Conservation (phyloP, 2,113 vertebrate species). For the Callipepla squamata region DNA sequence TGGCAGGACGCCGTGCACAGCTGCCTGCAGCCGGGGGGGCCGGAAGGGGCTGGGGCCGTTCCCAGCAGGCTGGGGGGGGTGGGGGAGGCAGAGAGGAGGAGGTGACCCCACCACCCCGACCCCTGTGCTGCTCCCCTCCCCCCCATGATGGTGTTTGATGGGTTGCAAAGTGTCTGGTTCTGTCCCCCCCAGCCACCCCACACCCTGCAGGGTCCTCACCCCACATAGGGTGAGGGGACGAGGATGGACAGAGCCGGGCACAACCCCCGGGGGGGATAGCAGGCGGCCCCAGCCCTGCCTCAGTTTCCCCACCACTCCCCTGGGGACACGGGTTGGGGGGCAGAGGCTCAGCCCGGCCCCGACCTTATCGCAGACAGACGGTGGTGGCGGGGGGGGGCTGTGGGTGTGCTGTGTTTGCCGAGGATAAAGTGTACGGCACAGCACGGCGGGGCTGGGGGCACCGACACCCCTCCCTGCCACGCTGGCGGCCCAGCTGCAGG, state of each 20-base stretch:
- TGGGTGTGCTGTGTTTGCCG: slow-evolving; percentile 56
- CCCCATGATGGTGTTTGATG: not conserved
- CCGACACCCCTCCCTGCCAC: not conserved
- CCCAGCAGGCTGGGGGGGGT: not conserved
- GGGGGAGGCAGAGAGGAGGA: not conserved
- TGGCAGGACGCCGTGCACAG: slow-evolving; percentile 38
- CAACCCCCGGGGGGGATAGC: too few relatives aligned
- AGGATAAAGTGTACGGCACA: slow-evolving; percentile 69
- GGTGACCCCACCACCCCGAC: too few relatives aligned
- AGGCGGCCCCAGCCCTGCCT: not conserved
- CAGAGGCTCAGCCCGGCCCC: not conserved
- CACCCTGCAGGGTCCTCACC: not conserved
- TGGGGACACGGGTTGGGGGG: not conserved
- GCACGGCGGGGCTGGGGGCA: not conserved
- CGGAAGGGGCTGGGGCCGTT: slow-evolving; percentile 6
- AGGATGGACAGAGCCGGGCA: too few relatives aligned
- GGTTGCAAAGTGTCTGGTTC: not conserved
- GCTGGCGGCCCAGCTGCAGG: not conserved
- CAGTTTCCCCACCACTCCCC: not conserved
- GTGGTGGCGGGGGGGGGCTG: not conserved
- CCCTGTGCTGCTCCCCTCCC: not conserved
- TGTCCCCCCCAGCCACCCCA: not conserved
- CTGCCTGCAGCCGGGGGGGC: slow-evolving; percentile 29
- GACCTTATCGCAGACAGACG: slow-evolving; percentile 62
- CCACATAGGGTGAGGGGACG: not conserved